Base-by-base conservation (phyloP, 2,888 invertebrate genomes). In the Tricholauxania praeusta region DNA sequence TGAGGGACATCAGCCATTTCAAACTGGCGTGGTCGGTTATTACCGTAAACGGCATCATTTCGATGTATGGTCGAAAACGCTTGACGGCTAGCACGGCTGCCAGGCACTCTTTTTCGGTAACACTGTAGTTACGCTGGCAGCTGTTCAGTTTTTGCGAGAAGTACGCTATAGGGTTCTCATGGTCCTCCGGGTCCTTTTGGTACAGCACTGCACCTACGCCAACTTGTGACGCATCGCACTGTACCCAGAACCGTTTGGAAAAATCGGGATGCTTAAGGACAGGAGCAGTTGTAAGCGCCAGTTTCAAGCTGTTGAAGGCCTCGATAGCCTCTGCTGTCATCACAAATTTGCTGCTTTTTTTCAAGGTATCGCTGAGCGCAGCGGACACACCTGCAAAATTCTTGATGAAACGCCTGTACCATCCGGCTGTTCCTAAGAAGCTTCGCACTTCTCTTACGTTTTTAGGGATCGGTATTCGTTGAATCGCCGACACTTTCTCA, bases 361-460 rank as follows among this genome's bases (percentile, higher is more conserved):
- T 22, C 3, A 22, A 22, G 1, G 22, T 22, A 3, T 22, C 22
- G 22, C 22, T 22, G 22, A 22, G 22, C 22, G 22, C 22, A 1
- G 22, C 22, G 3, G 22, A 22, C 22, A 22, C 22, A 3, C 22
- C 22, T 22, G 22, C 22, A 22, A 22, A 22, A 22, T 22, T 22
- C 22, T 22, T 22, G 3, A 22, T 22, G 22, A 22, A 22, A 22
- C 22, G 22, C 22, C 22, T 22, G 22, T 22, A 22, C 3, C 22
- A 22, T 22, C 22, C 22, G 22, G 22, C 22, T 22, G 22, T 22
- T 22, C 22, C 22, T 22, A 22, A 22, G 3, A 22, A 22, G 22
- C 78, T 72, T 1, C 78, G 68, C 3, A 78, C 73, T 49, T 77
- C 73, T 14, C 74, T 72, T 0, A 72, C 57, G 2, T 69, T 57